A percentile compares a stretch with the other conserved stretches of the same genome.
These are phyloP conservation scores for Oryzias celebensis DNA, from an alignment of 2,113 vertebrate species.

Conservation along the genomic window DNA sequence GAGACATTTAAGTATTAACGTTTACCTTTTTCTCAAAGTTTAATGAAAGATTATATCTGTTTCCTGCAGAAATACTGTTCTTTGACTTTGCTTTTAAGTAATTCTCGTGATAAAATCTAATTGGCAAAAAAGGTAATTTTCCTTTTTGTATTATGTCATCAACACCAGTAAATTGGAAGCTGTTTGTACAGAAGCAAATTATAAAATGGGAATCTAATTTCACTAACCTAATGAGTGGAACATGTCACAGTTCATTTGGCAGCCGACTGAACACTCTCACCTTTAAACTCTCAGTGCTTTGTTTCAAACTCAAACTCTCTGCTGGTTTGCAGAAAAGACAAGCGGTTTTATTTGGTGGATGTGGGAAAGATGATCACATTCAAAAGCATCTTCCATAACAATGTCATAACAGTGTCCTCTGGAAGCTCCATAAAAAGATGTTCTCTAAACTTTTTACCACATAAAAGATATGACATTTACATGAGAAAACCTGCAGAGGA, in stretches of 20 bases:
- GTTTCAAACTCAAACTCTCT: constrained; percentile 29
- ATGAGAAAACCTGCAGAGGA: neutral
- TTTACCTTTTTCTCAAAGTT: constrained; percentile 10
- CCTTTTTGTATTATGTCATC: constrained; percentile 20
- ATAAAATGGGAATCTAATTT: constrained; percentile 60
- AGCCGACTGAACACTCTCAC: constrained; percentile 43
- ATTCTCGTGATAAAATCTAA: constrained; percentile 6
- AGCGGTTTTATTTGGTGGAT: too few species aligned
- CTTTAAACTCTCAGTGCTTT: constrained; percentile 31
- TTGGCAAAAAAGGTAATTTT: constrained; percentile 11
- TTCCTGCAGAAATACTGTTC: constrained; percentile 10
- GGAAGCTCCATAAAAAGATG: neutral
- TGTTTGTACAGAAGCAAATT: constrained; percentile 45
- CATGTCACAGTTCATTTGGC: constrained; percentile 63
- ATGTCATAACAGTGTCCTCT: too few species aligned
- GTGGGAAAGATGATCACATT: neutral
- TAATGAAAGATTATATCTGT: constrained; percentile 29
- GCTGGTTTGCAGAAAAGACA: neutral
- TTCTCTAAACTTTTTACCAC: neutral
- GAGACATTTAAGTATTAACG: constrained; percentile 30
- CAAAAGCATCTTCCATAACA: neutral
- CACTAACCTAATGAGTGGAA: constrained; percentile 37
- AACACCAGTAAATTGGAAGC: constrained; percentile 4
- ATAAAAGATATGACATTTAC: neutral
- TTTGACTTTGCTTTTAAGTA: constrained; percentile 8